Percentiles rank a stretch among this genome's conserved stretches.
phyloP scores from a whole-genome alignment of 1,140 invertebrate genomes.

The Sipha flava region DNA sequence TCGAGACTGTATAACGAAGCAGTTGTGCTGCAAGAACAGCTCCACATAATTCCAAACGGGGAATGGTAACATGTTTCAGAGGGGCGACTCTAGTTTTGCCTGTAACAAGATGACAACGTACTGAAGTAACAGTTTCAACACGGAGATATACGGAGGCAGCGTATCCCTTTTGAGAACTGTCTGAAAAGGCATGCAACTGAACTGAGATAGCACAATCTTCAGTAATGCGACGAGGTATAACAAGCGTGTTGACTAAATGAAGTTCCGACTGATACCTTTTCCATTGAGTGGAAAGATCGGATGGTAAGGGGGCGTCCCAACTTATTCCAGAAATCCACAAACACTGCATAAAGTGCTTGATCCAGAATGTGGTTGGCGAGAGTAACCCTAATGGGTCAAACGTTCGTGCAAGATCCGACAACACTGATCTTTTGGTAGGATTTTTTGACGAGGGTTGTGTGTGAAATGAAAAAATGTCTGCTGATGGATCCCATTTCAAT shows the following conservation, averaged over 20 bases:
- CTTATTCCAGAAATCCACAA: conserved; percentile 40
- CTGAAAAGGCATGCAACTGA: not conserved
- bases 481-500: conserved; percentile 18
- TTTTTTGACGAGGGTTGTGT: not conserved
- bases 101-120: conserved; percentile 30
- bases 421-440: conserved; percentile 10
- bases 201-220: not conserved
- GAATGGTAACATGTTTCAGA: conserved; percentile 42
- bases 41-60: conserved; percentile 45
- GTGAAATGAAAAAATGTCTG: not conserved
- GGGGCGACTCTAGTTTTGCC: conserved; percentile 44
- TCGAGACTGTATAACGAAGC: not conserved
- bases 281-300: conserved; percentile 37
- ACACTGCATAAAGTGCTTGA: conserved; percentile 44
- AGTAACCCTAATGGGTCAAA: not conserved
- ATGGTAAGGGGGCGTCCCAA: conserved; percentile 42
- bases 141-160: not conserved
- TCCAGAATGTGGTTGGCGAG: conserved; percentile 30
- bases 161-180: not conserved
- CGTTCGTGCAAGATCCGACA: not conserved
- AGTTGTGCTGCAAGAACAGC: conserved; percentile 40
- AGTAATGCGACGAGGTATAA: not conserved
- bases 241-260: not conserved
- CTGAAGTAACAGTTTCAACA: conserved; percentile 25
- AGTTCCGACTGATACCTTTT: not conserved